Evolutionary conservation across 2,888 invertebrate species (phyloP).

Genomic region (Drosophila birchii): DNA sequence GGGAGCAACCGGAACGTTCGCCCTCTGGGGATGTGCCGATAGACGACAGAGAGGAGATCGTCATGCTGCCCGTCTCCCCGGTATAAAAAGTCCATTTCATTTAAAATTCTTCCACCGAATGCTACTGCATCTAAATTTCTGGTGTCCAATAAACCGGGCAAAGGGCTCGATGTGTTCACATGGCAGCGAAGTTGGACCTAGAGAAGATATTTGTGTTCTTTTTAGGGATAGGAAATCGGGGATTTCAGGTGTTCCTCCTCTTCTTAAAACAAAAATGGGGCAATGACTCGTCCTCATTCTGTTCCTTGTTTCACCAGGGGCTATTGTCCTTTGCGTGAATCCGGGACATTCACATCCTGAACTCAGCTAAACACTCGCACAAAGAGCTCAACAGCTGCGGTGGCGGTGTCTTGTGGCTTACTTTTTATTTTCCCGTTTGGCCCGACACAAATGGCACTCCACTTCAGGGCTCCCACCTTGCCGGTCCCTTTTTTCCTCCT

Average conservation of each 20-base stretch:
- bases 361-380: slow-evolving; percentile 41
- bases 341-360: slow-evolving; percentile 42
- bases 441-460: slow-evolving; percentile 42
- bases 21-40: slow-evolving; percentile 59
- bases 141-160: slow-evolving; percentile 26
- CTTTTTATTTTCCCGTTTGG: slow-evolving; percentile 62
- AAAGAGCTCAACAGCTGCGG: slow-evolving; percentile 55
- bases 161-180: slow-evolving; percentile 2
- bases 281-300: slow-evolving; percentile 52
- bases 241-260: slow-evolving; percentile 2
- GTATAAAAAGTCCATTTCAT: slow-evolving; percentile 19
- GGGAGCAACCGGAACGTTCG: slow-evolving; percentile 56
- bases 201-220: background rate
- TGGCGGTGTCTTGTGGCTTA: slow-evolving; percentile 60
- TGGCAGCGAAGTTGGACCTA: slow-evolving; percentile 10
- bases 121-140: slow-evolving; percentile 12
- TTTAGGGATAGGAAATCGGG: background rate
- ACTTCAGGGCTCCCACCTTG: slow-evolving; percentile 26
- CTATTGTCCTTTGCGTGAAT: slow-evolving; percentile 37
- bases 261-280: slow-evolving; percentile 41
- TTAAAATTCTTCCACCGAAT: slow-evolving; percentile 14
- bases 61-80: slow-evolving; percentile 20
- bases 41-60: slow-evolving; percentile 12
- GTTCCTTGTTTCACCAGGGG: slow-evolving; percentile 21
- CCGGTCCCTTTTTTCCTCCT: slow-evolving; percentile 4